These are phyloP conservation scores for Patella caerulea DNA, from an alignment of 2,888 invertebrate species.

Conservation along the genomic window DNA sequence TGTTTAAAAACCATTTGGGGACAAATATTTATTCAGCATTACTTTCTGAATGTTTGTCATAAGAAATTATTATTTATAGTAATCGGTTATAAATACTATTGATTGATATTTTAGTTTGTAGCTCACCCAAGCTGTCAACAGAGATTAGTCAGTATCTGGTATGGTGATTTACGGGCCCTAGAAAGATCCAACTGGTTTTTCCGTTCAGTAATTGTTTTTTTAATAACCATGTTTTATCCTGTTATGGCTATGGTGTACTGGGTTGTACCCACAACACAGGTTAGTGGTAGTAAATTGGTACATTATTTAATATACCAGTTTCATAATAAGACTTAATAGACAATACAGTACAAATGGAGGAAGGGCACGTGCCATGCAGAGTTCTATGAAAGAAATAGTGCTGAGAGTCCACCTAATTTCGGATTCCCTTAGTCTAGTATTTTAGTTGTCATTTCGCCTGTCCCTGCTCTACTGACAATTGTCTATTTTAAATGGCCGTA, in stretches of 20 bases:
- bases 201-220: conserved; percentile 47
- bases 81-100: background rate
- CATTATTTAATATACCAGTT: too few relatives aligned
- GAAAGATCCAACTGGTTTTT: conserved; percentile 59
- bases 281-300: conserved; percentile 20
- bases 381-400: too few relatives aligned
- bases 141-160: conserved; percentile 67
- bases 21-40: too few relatives aligned
- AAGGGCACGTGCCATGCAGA: too few relatives aligned
- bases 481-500: too few relatives aligned
- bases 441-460: too few relatives aligned
- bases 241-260: conserved; percentile 59
- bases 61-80: background rate
- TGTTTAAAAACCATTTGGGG: too few relatives aligned
- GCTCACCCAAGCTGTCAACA: conserved; percentile 69
- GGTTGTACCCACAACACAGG: conserved; percentile 59
- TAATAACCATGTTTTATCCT: conserved; percentile 59
- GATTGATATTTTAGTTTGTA: conserved; percentile 56
- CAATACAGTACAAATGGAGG: too few relatives aligned
- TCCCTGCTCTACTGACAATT: too few relatives aligned
- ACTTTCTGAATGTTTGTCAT: background rate
- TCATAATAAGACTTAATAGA: too few relatives aligned
- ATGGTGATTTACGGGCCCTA: conserved; percentile 55
- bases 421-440: too few relatives aligned
- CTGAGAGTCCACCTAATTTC: too few relatives aligned